These are phyloP conservation scores for Archaeoteleia sp. DNA, from an alignment of 2,888 invertebrate genomes.

Conservation along the genomic window DNA sequence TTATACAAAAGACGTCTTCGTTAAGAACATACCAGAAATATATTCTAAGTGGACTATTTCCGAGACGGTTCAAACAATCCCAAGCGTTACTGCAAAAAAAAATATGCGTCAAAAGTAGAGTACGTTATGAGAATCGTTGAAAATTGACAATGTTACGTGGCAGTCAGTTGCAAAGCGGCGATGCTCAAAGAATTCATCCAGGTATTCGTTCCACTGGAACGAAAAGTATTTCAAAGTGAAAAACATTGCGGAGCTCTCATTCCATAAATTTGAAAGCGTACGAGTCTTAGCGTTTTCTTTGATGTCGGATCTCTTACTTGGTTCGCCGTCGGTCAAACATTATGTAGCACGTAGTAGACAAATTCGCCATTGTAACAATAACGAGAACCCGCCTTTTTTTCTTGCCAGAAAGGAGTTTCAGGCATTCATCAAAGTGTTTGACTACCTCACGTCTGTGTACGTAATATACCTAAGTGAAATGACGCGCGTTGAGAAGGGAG, in stretches of 20 bases:
- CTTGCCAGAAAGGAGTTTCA: slow-evolving; percentile 36
- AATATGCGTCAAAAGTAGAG: no score
- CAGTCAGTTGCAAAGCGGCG: slow-evolving; percentile 1
- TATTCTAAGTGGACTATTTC: no score
- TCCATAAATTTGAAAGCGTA: slow-evolving; percentile 49
- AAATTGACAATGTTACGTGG: slow-evolving; percentile 10
- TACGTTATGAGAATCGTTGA: neutral
- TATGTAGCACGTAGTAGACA: slow-evolving; percentile 36
- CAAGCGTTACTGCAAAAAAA: no score
- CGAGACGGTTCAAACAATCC: no score
- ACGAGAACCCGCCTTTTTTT: slow-evolving; percentile 34
- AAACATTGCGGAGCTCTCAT: slow-evolving; percentile 27
- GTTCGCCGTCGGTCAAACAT: slow-evolving; percentile 37
- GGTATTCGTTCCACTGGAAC: slow-evolving; percentile 25
- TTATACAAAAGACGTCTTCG: no score
- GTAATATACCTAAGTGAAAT: slow-evolving; percentile 54
- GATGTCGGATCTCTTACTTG: slow-evolving; percentile 30
- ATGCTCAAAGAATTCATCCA: slow-evolving; percentile 9
- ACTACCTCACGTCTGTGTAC: slow-evolving; percentile 48
- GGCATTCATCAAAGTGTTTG: slow-evolving; percentile 51
- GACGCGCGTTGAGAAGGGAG: slow-evolving; percentile 31
- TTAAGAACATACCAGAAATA: no score
- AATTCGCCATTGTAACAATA: slow-evolving; percentile 53
- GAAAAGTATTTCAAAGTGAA: slow-evolving; percentile 36
- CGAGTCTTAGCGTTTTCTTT: slow-evolving; percentile 36